Conservation (phyloP, 2,113 vertebrate genomes). For the Piliocolobus tephrosceles region DNA sequence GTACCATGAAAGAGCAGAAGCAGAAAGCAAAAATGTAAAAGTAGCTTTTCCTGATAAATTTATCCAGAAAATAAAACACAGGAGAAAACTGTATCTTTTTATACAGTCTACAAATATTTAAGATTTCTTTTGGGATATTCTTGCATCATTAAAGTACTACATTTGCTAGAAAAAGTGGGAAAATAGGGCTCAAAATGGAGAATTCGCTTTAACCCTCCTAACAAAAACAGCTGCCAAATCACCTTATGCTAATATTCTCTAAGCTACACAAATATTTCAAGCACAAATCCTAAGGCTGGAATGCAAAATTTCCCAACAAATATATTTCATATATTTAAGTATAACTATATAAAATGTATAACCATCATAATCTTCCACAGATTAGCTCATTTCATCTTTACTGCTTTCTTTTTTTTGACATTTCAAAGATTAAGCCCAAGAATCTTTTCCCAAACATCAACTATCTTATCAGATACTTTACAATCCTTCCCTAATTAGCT, state of each 20-base stretch:
- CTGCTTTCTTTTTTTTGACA: not conserved
- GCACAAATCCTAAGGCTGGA: not conserved
- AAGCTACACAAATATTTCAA: not conserved
- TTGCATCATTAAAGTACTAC: not conserved
- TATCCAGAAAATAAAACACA: not conserved
- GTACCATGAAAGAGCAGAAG: not conserved
- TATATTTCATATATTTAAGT: not conserved
- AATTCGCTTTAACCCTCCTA: not conserved
- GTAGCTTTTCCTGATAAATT: not conserved
- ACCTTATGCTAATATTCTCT: not conserved
- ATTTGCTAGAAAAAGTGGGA: not conserved
- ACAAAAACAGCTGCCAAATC: not conserved
- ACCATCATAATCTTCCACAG: not conserved
- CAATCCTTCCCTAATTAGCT: not conserved
- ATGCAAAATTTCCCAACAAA: not conserved
- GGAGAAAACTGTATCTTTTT: not conserved
- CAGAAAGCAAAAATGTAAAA: not conserved
- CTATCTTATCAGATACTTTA: not conserved
- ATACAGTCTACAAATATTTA: not conserved
- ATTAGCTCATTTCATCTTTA: constrained; percentile 6
- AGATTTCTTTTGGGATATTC: not conserved
- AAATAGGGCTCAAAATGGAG: constrained; percentile 5
- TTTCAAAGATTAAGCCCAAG: constrained; percentile 29
- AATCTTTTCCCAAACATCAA: constrained; percentile 8
- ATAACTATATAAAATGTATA: not conserved